Evolutionary conservation across 2,113 vertebrate genomes (phyloP).

Genomic region (Crypturellus undulatus): DNA sequence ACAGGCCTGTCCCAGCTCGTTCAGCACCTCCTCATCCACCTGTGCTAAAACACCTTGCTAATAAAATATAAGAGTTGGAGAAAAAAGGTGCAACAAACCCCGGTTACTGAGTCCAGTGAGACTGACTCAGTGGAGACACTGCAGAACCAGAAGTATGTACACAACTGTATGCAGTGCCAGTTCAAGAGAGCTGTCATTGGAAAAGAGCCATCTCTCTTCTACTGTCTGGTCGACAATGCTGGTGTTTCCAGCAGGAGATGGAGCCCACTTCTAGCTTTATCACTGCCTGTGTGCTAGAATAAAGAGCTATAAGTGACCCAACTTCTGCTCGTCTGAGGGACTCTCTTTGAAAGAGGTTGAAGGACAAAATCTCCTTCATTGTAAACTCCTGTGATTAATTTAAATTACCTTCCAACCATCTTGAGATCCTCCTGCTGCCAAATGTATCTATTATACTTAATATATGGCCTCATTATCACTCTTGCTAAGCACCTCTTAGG

Average conservation of each 20-base stretch:
- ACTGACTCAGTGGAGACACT: neutral
- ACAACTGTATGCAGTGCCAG: neutral
- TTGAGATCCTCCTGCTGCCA: neutral
- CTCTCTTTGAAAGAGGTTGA: neutral
- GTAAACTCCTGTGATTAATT: constrained; percentile 2
- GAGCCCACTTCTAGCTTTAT: neutral
- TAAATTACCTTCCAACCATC: constrained; percentile 13
- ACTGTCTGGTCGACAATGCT: neutral
- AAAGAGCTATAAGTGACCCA: neutral
- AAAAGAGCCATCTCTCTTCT: neutral
- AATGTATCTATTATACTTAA: neutral
- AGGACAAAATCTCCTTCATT: neutral
- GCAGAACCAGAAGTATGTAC: neutral
- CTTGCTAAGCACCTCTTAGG: neutral
- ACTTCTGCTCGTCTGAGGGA: neutral
- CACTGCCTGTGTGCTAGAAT: neutral
- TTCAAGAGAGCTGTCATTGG: neutral
- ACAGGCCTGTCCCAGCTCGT: neutral
- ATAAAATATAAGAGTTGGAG: neutral
- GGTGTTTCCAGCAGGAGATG: neutral
- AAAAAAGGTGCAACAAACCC: neutral
- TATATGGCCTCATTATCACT: neutral
- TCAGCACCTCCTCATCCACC: neutral
- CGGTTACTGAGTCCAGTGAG: neutral
- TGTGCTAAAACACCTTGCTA: neutral